These are phyloP conservation scores for Catharus fuscescens DNA, from an alignment of 2,113 vertebrate genomes.

Conservation along the genomic window DNA sequence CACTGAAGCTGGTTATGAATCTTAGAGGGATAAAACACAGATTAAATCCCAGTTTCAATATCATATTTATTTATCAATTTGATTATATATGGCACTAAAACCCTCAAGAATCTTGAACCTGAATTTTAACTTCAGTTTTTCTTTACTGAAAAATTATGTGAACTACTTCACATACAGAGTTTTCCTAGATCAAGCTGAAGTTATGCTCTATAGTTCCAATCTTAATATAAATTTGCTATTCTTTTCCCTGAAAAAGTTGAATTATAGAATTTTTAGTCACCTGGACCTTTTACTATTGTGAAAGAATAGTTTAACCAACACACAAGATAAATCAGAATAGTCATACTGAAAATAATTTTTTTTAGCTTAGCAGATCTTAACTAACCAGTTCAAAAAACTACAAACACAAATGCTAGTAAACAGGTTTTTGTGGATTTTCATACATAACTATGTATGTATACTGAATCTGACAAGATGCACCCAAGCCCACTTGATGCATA, in stretches of 20 bases:
- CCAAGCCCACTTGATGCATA: not conserved
- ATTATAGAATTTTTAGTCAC: not conserved
- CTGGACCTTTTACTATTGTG: not conserved
- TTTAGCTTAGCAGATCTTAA: not conserved
- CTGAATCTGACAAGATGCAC: not conserved
- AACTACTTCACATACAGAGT: not conserved
- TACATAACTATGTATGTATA: not conserved
- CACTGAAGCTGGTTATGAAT: not conserved
- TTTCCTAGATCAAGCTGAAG: not conserved
- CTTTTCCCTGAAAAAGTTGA: not conserved
- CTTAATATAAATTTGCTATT: not conserved
- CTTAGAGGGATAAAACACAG: not conserved
- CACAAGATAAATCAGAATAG: not conserved
- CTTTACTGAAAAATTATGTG: not conserved
- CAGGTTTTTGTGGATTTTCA: not conserved
- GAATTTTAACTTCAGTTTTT: not conserved
- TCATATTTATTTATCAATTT: not conserved
- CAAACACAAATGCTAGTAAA: not conserved
- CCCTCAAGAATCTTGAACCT: not conserved
- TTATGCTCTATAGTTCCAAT: not conserved
- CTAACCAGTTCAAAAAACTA: not conserved
- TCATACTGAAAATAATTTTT: not conserved
- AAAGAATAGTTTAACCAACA: not conserved
- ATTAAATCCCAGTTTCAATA: not conserved
- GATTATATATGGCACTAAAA: not conserved